Evolutionary conservation across 2,113 vertebrate species (phyloP), one percentile per base, ranked within the genome.

Genomic region (Cheilinus undulatus): DNA sequence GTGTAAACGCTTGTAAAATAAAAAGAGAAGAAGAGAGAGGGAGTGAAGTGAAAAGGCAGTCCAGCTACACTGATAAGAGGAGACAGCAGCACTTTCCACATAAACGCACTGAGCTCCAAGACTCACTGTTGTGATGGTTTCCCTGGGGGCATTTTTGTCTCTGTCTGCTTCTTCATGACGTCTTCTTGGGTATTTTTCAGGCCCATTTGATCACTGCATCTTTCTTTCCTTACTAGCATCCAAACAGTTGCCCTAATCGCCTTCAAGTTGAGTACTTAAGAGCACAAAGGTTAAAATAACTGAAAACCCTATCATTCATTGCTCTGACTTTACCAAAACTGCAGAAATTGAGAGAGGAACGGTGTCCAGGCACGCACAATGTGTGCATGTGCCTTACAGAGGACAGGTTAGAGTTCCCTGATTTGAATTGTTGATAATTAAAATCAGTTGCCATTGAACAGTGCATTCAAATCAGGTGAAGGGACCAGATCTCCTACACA

Each of bases 71-170:
- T 84, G 80, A 91, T 87, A 66, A 63, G 80, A 90, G 76, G 81
- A 88, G 88, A 90, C 85, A 85, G 73, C 59, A 81, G 76, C 85
- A 70, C 79, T 91, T 92, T 92, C 71, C 64, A 80, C 73, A 85
- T 84, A 87, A 90, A 89, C 42, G 80, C 78, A 89, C 72, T 76
- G 61, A 85, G 68, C 82, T 88, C 77, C 52, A 70, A 80, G 78
- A 72, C 62, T 67, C 61, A 77, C 61, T 78, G 78, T 72, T 67
- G 70, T 84, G 74, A 85, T 80, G 75, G 66, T 40, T 58, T 88
- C 79, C 86, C 88, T 72, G 14, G 13, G 76, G 83, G 84, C 54
- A 67, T 12, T 76, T 66, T 12, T 67, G 46, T 58, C 65, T 26
- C 7, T 19, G 22, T 32, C 51, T 69, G 26, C 54, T 54, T 69